These are phyloP conservation scores for Bombus sylvicola DNA, from an alignment of 1,140 invertebrate species.

Conservation along the genomic window DNA sequence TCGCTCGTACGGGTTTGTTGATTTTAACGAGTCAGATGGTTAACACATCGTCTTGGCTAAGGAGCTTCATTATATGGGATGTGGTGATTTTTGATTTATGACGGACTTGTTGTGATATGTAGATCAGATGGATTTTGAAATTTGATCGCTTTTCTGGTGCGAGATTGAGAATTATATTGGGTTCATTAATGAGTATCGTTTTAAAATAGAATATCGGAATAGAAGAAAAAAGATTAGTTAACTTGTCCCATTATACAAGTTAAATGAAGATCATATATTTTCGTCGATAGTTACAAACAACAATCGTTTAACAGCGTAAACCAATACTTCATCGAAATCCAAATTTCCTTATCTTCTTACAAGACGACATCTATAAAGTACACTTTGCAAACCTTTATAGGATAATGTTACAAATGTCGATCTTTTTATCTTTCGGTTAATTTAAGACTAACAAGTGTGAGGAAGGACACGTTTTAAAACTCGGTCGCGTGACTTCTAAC, in stretches of 20 bases:
- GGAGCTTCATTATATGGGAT: neutral
- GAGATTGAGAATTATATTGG: neutral
- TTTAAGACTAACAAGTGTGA: neutral
- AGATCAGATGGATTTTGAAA: too few relatives aligned
- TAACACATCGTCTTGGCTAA: neutral
- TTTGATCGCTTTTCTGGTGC: too few relatives aligned
- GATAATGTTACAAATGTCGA: neutral
- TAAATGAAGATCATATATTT: neutral
- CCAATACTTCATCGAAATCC: neutral
- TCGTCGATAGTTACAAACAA: neutral
- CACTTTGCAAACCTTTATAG: neutral
- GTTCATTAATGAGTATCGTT: too few relatives aligned
- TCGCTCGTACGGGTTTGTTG: neutral
- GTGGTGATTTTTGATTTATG: neutral
- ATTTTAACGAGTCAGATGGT: conserved; percentile 1
- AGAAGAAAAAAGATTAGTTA: neutral
- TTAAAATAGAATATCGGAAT: neutral
- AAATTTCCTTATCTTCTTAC: neutral
- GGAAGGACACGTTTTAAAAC: neutral
- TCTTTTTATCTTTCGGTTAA: neutral
- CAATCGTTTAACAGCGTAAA: neutral
- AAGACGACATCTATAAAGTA: neutral
- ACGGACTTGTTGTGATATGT: neutral
- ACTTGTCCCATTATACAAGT: neutral
- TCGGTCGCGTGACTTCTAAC: neutral